Evolutionary conservation across 2,113 vertebrate species (phyloP).

Genomic region (Hippolais icterina): DNA sequence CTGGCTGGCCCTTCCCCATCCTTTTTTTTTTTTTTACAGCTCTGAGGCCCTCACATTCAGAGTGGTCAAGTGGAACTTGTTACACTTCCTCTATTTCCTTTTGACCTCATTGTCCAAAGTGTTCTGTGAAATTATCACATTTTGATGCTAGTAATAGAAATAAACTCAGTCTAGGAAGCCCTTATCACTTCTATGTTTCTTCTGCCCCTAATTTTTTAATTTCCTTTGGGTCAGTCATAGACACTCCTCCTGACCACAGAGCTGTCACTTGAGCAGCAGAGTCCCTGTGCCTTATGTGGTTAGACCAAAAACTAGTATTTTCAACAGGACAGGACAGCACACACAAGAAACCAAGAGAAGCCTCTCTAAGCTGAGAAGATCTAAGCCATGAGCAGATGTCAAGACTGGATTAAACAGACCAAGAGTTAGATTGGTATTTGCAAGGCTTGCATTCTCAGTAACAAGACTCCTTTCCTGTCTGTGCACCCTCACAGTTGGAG

Average conservation of each 20-base stretch:
- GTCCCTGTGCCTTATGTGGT: not conserved
- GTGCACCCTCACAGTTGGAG: rapidly evolving
- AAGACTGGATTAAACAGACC: not conserved
- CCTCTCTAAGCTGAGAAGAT: not conserved
- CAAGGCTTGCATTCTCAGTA: not conserved
- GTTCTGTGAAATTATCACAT: not conserved
- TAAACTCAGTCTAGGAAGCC: not conserved
- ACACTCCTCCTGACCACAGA: not conserved
- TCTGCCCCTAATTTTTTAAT: not conserved
- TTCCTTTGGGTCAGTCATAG: not conserved
- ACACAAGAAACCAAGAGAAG: not conserved
- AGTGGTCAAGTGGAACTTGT: not conserved
- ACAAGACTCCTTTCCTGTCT: not conserved
- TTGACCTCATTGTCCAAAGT: not conserved
- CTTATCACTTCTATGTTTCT: not conserved
- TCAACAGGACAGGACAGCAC: not conserved
- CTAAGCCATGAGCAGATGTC: not conserved
- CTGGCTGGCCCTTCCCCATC: rapidly evolving
- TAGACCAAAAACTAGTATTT: not conserved
- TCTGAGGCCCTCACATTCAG: not conserved
- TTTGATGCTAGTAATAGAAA: not conserved
- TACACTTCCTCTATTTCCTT: not conserved
- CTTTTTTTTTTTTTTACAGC: not conserved
- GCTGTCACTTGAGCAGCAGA: not conserved
- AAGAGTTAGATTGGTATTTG: not conserved